Conservation (phyloP, 2,888 invertebrate species). For the Scaptomyza parva region DNA sequence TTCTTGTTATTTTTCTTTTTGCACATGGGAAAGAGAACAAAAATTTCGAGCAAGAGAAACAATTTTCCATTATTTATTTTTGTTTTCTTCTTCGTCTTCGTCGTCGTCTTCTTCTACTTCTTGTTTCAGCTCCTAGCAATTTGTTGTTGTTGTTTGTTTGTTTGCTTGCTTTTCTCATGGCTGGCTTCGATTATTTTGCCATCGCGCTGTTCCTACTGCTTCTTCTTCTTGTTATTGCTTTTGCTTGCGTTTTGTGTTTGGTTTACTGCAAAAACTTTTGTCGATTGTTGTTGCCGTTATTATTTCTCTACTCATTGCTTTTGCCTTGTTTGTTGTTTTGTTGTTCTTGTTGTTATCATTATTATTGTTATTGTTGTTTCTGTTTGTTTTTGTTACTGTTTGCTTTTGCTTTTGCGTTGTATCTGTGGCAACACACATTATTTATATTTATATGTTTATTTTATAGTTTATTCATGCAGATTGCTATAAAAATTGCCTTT, state of each 20-base stretch:
- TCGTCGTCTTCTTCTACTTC: slow-evolving; percentile 18
- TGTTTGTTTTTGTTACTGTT: slow-evolving; percentile 9
- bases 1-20: slow-evolving; percentile 72
- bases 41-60: slow-evolving; percentile 65
- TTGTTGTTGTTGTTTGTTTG: slow-evolving; percentile 44
- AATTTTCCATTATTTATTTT: slow-evolving; percentile 80
- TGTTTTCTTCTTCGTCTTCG: slow-evolving; percentile 42
- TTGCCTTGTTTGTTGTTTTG: slow-evolving; percentile 32
- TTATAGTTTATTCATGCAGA: slow-evolving; percentile 84
- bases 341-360: slow-evolving; percentile 36
- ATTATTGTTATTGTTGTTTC: slow-evolving; percentile 25
- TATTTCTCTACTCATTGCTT: slow-evolving; percentile 38
- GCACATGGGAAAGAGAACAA: slow-evolving; percentile 20
- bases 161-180: slow-evolving; percentile 49
- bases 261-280: slow-evolving; percentile 52
- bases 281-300: slow-evolving; percentile 60
- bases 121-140: slow-evolving; percentile 21
- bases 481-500: slow-evolving; percentile 80
- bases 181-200: slow-evolving; percentile 60
- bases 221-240: slow-evolving; percentile 52
- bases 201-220: slow-evolving; percentile 24
- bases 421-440: slow-evolving; percentile 79
- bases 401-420: slow-evolving; percentile 47
- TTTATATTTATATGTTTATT: slow-evolving; percentile 82
- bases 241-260: slow-evolving; percentile 53